Conservation (phyloP, 2,888 invertebrate genomes). For the Junonia oenone region DNA sequence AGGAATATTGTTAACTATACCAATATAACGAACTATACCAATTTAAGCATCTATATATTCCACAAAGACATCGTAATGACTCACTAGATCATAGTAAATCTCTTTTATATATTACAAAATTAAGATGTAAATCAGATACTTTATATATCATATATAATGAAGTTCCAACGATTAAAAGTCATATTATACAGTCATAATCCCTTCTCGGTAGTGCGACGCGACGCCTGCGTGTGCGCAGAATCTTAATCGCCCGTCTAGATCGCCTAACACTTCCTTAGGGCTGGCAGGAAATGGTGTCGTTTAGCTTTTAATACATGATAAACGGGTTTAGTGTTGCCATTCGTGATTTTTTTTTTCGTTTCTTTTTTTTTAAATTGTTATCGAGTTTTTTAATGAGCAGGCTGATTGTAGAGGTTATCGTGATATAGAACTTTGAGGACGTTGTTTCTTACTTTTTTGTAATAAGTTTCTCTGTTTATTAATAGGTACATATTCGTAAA, state of each 20-base stretch:
- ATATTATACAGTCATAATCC: slow-evolving; percentile 3
- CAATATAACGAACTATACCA: too few relatives aligned
- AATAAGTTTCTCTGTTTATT: too few relatives aligned
- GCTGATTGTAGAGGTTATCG: too few relatives aligned
- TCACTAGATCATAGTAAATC: too few relatives aligned
- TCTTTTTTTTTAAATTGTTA: not conserved
- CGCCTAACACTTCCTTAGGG: slow-evolving; percentile 3
- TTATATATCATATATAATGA: not conserved
- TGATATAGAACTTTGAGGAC: too few relatives aligned
- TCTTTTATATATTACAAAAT: too few relatives aligned
- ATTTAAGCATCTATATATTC: too few relatives aligned
- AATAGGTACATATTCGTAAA: too few relatives aligned
- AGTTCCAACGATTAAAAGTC: not conserved
- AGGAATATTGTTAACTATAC: too few relatives aligned
- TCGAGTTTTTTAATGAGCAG: too few relatives aligned
- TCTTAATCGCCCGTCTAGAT: slow-evolving; percentile 5
- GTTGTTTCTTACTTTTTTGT: too few relatives aligned
- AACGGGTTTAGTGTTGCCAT: not conserved
- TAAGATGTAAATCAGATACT: not conserved
- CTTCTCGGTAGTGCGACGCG: slow-evolving; percentile 7
- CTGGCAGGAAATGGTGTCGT: slow-evolving; percentile 1
- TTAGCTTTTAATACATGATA: not conserved
- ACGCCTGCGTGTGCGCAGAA: not conserved
- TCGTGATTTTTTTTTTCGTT: not conserved
- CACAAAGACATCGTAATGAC: too few relatives aligned